Percentiles rank a stretch among this genome's conserved stretches.
phyloP scores from a whole-genome alignment of 92 coral and sea anemone species.

The Ricordea florida region DNA sequence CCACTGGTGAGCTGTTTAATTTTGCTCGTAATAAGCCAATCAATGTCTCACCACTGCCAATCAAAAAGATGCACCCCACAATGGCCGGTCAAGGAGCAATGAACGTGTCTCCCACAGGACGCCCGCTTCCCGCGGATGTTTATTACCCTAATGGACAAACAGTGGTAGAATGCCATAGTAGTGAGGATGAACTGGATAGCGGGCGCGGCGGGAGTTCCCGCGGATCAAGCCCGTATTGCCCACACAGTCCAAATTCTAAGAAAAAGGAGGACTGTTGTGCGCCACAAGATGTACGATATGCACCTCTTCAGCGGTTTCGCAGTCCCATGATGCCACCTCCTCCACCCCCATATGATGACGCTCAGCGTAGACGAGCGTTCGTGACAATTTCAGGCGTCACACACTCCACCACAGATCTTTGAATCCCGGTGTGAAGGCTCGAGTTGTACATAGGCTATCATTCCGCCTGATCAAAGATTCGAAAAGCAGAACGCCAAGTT shows the following conservation, averaged over 20 bases:
- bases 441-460: no score
- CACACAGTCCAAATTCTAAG: constrained; percentile 44
- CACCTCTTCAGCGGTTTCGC: constrained; percentile 5
- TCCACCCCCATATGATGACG: constrained; percentile 34
- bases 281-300: not conserved
- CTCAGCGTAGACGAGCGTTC: constrained; percentile 6
- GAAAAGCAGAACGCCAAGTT: no score
- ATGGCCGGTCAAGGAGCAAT: constrained; percentile 46
- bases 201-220: constrained; percentile 78
- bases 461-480: no score
- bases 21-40: constrained; percentile 11
- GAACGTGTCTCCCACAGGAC: constrained; percentile 32
- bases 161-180: constrained; percentile 60
- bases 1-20: not conserved
- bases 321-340: constrained; percentile 26
- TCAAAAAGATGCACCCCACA: constrained; percentile 51
- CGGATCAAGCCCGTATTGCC: constrained; percentile 73
- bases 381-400: constrained; percentile 54
- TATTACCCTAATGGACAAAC: constrained; percentile 32
- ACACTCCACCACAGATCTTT: constrained; percentile 61
- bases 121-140: constrained; percentile 22
- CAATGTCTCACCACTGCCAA: constrained; percentile 50
- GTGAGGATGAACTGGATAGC: constrained; percentile 79
- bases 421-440: not conserved
- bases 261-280: constrained; percentile 1